Conservation (phyloP, 2,797 vertebrate species). For the Paratrypauchen microcephalus region DNA sequence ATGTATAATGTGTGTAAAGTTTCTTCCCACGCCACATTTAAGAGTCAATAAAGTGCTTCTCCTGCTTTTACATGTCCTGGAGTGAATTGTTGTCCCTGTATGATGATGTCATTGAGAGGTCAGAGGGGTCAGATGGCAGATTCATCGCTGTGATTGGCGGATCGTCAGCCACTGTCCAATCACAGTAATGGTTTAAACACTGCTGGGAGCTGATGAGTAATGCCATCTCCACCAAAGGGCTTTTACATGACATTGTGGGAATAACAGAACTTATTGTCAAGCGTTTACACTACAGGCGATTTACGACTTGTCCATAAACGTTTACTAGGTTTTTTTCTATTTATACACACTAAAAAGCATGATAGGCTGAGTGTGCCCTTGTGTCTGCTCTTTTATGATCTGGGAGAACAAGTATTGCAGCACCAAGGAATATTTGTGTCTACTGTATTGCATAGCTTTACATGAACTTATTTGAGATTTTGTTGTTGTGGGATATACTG, state of each 20-base stretch:
- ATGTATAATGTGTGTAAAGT: background rate
- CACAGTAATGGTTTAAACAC: slow-evolving; percentile 41
- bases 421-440: slow-evolving; percentile 63
- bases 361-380: slow-evolving; percentile 65
- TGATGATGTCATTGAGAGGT: slow-evolving; percentile 58
- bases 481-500: too few relatives aligned
- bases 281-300: slow-evolving; percentile 73
- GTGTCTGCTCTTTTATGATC: slow-evolving; percentile 74
- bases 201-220: slow-evolving; percentile 60
- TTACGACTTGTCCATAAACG: slow-evolving; percentile 79
- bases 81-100: slow-evolving; percentile 43
- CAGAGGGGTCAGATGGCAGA: slow-evolving; percentile 30
- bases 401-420: slow-evolving; percentile 55
- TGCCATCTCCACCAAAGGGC: slow-evolving; percentile 66
- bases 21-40: slow-evolving; percentile 43
- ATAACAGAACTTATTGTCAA: slow-evolving; percentile 79
- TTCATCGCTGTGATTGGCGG: slow-evolving; percentile 52
- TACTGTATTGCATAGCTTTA: slow-evolving; percentile 23
- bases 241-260: slow-evolving; percentile 76
- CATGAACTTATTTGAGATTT: background rate
- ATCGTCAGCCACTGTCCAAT: slow-evolving; percentile 39
- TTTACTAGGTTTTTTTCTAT: slow-evolving; percentile 83
- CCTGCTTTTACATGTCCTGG: slow-evolving; percentile 47
- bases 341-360: slow-evolving; percentile 78
- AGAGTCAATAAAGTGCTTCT: slow-evolving; percentile 51